Evolutionary conservation across 2,113 vertebrate genomes (phyloP).

Genomic region (Odontophorus gujanensis): DNA sequence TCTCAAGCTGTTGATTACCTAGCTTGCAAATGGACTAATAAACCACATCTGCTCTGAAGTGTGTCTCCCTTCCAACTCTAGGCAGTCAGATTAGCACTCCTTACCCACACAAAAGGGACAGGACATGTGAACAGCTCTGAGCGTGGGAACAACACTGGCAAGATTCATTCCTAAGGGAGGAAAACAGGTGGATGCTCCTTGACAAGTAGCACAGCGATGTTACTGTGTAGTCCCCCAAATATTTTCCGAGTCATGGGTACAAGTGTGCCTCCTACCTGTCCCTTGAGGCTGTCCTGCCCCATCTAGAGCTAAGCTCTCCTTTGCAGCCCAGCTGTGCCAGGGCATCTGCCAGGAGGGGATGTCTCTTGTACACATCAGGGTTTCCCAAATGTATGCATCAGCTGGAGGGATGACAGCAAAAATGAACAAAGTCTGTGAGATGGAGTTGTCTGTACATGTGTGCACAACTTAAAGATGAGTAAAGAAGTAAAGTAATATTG

Average conservation of each 20-base stretch:
- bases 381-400: rapidly evolving
- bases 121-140: not conserved
- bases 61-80: not conserved
- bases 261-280: not conserved
- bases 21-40: not conserved
- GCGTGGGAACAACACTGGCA: not conserved
- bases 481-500: not conserved
- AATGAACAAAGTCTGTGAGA: not conserved
- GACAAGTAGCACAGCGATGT: not conserved
- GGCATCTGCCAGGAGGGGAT: not conserved
- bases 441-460: rapidly evolving
- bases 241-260: not conserved
- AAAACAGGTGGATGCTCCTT: not conserved
- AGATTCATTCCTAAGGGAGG: not conserved
- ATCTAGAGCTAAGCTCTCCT: not conserved
- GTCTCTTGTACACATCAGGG: rapidly evolving
- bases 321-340: not conserved
- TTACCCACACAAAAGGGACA: not conserved
- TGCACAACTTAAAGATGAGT: not conserved
- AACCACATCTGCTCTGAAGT: not conserved
- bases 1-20: not conserved
- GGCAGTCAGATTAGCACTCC: not conserved
- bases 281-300: not conserved
- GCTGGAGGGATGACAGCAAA: rapidly evolving
- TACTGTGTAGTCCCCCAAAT: not conserved